Base-by-base conservation (phyloP, 1,140 invertebrate species). In the Parapsyche elsis region DNA sequence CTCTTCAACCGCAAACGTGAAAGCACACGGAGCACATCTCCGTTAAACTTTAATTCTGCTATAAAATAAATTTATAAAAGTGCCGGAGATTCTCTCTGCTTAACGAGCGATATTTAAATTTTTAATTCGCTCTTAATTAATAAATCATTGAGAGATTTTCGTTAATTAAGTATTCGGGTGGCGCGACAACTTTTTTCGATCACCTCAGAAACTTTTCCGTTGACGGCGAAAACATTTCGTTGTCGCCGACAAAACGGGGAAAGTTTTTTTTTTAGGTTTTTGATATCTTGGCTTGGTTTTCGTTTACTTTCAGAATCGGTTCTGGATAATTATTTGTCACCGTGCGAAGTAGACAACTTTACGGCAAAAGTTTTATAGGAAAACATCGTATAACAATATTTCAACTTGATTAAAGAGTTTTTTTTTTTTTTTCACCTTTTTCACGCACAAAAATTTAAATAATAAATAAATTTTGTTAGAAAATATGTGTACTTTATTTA, bases 311-410 rank as follows among this genome's bases (percentile, higher is more conserved):
- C 19, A 5, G 24, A 67, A 67, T 67, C 64, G 64, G 64, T 67
- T 67, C 24, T 23, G 64, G 64, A 67, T 67, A 67, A 67, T 67
- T 67, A 67, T 67, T 67, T 67, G 64, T 67, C 57, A 19, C 57
- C 21, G 19, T 26, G 64, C 64, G 21, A 67, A 67, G 24, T 67
- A 12, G 64, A 21, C 12, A 67, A 67, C 23, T 67, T 67, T 67
- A 67, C 64, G 64, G 24, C 64, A 10, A 26, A 67, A 67, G 64
- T 67, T 67, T 67, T 67, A 67, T 67, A 67, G 26, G 64, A 67
- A 67, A 24, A 67, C 21, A 24, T 26, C 64, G 64, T n/a, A 16
- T 16, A 53, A 53, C 10, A 67, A 67, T 67, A 21, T 67, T 67
- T 67, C 49, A 12, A 67, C 64, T 67, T 23, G 21, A 67, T 67